Evolutionary conservation across 2,113 vertebrate species (phyloP).

Genomic region (Equus przewalskii): DNA sequence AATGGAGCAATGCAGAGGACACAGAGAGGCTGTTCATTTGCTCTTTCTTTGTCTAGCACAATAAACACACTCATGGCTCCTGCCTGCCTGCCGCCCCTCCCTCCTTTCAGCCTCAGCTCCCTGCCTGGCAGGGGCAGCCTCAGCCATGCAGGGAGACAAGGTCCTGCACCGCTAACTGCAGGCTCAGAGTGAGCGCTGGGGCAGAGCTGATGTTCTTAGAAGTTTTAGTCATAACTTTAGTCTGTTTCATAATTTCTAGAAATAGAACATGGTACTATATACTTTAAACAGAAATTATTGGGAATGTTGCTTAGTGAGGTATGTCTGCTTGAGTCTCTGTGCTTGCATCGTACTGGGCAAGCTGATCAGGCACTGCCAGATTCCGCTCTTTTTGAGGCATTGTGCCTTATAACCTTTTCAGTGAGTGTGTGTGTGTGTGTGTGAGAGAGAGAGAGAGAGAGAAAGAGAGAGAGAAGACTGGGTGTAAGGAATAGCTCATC

Average conservation of each 20-base stretch:
- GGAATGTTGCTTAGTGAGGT: accelerated
- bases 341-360: not conserved
- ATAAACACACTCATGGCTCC: accelerated
- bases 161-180: accelerated
- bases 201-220: accelerated
- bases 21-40: accelerated
- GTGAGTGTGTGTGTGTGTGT: too few relatives aligned
- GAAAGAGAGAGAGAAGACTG: not conserved
- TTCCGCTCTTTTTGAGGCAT: not conserved
- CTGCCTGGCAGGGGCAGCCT: accelerated
- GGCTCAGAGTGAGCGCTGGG: accelerated
- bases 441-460: accelerated
- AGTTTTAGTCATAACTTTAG: accelerated
- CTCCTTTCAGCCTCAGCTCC: accelerated
- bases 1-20: accelerated
- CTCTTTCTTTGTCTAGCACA: accelerated
- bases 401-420: too few relatives aligned
- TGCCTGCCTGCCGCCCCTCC: accelerated
- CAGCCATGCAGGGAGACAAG: accelerated
- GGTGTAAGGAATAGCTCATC: accelerated
- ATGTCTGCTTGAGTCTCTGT: not conserved
- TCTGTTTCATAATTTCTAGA: not conserved
- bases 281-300: too few relatives aligned
- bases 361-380: accelerated
- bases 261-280: accelerated